A percentile compares a stretch with the other conserved stretches of the same genome.
These are phyloP conservation scores for Sisor rabdophorus DNA, from an alignment of 2,113 vertebrate species.

Conservation along the genomic window DNA sequence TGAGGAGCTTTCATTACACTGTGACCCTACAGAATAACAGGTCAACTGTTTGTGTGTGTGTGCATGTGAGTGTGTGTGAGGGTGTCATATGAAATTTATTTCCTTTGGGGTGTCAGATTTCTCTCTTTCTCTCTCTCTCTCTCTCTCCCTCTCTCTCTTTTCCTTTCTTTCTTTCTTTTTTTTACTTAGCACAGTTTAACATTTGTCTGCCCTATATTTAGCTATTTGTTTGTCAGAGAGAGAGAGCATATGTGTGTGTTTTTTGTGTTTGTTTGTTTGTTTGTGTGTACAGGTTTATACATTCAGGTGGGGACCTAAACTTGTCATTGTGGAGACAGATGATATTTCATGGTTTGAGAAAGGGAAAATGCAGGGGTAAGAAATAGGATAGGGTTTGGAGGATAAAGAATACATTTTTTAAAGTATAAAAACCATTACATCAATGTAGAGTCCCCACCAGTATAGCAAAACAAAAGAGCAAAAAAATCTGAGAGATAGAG, in stretches of 20 bases:
- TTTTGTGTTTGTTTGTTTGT: no score
- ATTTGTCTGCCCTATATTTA: slow-evolving; percentile 38
- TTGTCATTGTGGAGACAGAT: no score
- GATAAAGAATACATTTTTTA: no score
- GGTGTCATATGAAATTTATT: slow-evolving; percentile 39
- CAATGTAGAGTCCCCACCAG: no score
- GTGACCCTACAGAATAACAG: slow-evolving; percentile 46
- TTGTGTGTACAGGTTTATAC: slow-evolving; percentile 15
- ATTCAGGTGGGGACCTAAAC: no score
- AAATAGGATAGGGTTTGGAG: no score
- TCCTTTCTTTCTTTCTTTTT: no score
- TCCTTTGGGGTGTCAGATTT: slow-evolving; percentile 25
- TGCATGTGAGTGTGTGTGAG: slow-evolving; percentile 9
- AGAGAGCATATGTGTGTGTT: not conserved
- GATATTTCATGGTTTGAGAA: no score
- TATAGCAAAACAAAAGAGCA: no score
- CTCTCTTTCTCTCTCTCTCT: slow-evolving; percentile 16
- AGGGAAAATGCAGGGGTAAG: no score
- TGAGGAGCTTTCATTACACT: slow-evolving; percentile 47
- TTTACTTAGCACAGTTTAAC: no score
- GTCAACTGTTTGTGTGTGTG: slow-evolving; percentile 41
- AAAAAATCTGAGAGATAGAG: slow-evolving; percentile 16
- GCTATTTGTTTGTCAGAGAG: slow-evolving; percentile 31
- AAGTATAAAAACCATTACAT: no score
- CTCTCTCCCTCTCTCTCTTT: not conserved